phyloP scores from a whole-genome alignment of 2,113 vertebrate genomes.

The Cyanocitta stelleri region DNA sequence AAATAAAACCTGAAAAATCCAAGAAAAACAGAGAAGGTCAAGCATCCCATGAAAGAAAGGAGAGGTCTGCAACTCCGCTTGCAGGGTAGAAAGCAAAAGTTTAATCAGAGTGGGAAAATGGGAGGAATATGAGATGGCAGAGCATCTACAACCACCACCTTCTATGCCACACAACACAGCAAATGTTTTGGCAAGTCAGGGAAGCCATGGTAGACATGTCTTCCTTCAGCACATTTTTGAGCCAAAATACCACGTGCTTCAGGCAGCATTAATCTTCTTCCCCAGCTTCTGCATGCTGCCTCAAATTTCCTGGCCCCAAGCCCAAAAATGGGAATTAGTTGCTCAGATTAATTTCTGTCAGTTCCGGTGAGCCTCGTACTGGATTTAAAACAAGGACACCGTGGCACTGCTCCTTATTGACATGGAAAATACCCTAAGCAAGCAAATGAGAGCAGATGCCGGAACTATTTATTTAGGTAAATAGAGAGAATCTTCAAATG shows the following conservation, averaged over 20 bases:
- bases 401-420: background rate
- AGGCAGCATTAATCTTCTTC: conserved; percentile 38
- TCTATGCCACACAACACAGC: background rate
- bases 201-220: background rate
- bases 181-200: background rate
- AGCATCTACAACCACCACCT: background rate
- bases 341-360: conserved; percentile 50
- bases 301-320: conserved; percentile 21
- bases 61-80: background rate
- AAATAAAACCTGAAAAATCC: background rate
- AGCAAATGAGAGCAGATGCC: background rate
- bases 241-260: conserved; percentile 37
- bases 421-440: conserved; percentile 27
- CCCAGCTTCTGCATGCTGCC: background rate
- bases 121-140: fast-evolving
- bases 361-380: background rate
- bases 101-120: background rate
- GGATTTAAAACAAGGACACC: conserved; percentile 50
- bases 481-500: background rate
- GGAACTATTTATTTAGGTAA: background rate
- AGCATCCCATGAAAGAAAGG: background rate
- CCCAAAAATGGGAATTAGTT: conserved; percentile 42
- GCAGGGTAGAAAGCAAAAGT: fast-evolving
- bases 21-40: background rate
- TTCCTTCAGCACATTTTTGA: conserved; percentile 29